Conservation (phyloP, 2,888 invertebrate species). For the Diplazon laetatorius region DNA sequence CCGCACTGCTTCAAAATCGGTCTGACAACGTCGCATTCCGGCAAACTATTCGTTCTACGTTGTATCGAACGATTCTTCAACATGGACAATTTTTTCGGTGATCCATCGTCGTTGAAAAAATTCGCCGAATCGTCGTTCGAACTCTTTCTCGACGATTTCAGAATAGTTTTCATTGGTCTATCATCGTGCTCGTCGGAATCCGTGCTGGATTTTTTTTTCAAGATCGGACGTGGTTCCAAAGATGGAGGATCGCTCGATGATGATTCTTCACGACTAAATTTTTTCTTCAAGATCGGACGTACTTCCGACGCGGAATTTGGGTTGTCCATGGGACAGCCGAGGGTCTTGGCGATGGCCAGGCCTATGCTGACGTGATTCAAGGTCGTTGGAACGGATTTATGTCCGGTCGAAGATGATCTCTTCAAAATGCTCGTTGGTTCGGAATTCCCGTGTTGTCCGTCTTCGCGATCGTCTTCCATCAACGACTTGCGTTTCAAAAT, state of each 20-base stretch:
- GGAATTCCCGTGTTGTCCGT: constrained; percentile 86
- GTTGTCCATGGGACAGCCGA: constrained; percentile 49
- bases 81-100: constrained; percentile 85
- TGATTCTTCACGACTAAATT: constrained; percentile 88
- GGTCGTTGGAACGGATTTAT: constrained; percentile 84
- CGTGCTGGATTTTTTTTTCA: constrained; percentile 93
- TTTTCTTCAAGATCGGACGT: constrained; percentile 92
- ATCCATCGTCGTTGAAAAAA: constrained; percentile 84
- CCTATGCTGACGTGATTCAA: constrained; percentile 87
- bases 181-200: constrained; percentile 90
- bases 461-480: constrained; percentile 85
- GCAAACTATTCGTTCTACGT: constrained; percentile 85
- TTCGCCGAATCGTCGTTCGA: constrained; percentile 86
- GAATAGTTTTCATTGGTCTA: constrained; percentile 89
- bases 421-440: constrained; percentile 92
- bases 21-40: constrained; percentile 83
- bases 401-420: constrained; percentile 87
- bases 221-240: constrained; percentile 86
- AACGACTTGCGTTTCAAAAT: constrained; percentile 89
- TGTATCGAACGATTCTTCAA: constrained; percentile 85
- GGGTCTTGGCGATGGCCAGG: constrained; percentile 86
- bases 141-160: constrained; percentile 89
- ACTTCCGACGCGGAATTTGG: constrained; percentile 86
- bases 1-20: constrained; percentile 88
- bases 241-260: constrained; percentile 76